These are phyloP conservation scores for Porites divaricata DNA, from an alignment of 92 coral and sea anemone genomes.

Conservation along the genomic window DNA sequence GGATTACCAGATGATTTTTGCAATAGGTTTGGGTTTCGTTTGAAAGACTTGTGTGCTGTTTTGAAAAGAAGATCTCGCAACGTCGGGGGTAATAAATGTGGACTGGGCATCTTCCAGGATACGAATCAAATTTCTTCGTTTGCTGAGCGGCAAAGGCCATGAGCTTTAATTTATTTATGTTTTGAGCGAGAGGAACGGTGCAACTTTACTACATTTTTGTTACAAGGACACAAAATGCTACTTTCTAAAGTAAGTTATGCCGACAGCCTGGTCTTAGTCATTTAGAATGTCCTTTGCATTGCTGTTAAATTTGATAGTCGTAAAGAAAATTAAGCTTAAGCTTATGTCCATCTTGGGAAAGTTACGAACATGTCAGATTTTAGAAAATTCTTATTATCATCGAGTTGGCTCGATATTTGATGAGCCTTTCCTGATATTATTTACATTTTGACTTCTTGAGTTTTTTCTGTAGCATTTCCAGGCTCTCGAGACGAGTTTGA, in stretches of 20 bases:
- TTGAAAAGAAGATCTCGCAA: neutral
- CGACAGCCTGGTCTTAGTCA: neutral
- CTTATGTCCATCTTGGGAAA: neutral
- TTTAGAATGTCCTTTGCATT: neutral
- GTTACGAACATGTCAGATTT: neutral
- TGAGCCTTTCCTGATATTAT: neutral
- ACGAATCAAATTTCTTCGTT: constrained; percentile 37
- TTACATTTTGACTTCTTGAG: neutral
- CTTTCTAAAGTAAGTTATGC: neutral
- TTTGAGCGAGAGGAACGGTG: constrained; percentile 9
- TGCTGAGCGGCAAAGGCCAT: constrained; percentile 27
- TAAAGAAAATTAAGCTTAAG: neutral
- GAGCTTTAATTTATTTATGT: constrained; percentile 51
- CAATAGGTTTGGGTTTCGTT: constrained; percentile 37
- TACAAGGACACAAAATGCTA: constrained; percentile 15
- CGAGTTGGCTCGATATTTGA: neutral
- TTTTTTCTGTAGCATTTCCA: neutral
- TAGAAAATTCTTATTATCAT: neutral
- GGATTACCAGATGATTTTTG: constrained; percentile 19
- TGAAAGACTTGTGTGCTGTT: constrained; percentile 14
- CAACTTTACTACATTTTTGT: constrained; percentile 36
- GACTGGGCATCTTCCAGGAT: neutral
- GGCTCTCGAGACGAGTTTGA: neutral
- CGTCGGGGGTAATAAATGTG: neutral
- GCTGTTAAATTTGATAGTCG: neutral